phyloP scores from a whole-genome alignment of 2,888 invertebrate species.

The Nymphalis polychloros region DNA sequence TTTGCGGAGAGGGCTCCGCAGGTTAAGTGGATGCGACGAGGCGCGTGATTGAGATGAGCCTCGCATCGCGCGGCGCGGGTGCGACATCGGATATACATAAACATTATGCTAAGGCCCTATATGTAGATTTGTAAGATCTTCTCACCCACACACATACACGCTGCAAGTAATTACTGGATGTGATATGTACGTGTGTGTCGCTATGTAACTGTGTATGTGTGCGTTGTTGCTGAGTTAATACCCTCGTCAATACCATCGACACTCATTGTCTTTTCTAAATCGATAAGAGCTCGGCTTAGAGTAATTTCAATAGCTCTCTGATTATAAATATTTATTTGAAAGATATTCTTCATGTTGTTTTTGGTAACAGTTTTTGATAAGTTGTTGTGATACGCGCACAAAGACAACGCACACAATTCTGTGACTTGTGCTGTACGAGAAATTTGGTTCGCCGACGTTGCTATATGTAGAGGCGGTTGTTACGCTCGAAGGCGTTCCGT shows the following conservation, averaged over 20 bases:
- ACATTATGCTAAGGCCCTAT: not conserved
- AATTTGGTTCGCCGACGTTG: not conserved
- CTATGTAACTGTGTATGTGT: not conserved
- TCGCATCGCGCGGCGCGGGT: not conserved
- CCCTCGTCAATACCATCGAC: not conserved
- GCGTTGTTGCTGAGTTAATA: not conserved
- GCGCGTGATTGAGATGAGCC: conserved; percentile 10
- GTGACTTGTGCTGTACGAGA: not conserved
- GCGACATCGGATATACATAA: conserved; percentile 1
- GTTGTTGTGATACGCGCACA: no score
- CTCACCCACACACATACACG: not conserved
- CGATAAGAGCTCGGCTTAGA: not conserved
- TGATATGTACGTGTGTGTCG: not conserved
- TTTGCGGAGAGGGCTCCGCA: conserved; percentile 13
- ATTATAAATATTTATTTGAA: no score
- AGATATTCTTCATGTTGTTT: no score
- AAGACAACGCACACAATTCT: no score
- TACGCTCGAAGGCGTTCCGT: conserved; percentile 33
- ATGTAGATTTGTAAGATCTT: not conserved
- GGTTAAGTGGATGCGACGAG: conserved; percentile 15
- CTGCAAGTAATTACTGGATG: not conserved
- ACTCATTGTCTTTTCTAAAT: not conserved
- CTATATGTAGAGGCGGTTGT: not conserved
- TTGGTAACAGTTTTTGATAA: no score
- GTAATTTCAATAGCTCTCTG: no score